Conservation (phyloP, 2,113 vertebrate genomes). For the human region DNA sequence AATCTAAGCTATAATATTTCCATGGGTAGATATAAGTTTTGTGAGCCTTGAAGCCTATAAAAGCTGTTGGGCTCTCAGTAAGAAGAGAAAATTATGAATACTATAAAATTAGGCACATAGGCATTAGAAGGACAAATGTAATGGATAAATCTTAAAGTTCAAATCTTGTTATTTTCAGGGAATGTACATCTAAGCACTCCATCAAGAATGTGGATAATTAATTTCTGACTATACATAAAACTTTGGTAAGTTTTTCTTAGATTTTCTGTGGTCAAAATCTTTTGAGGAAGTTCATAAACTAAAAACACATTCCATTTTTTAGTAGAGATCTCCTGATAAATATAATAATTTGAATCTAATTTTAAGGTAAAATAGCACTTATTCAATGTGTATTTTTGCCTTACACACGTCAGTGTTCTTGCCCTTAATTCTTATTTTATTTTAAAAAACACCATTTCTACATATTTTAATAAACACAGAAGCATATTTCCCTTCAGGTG, state of each 20-base stretch:
- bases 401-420: neutral
- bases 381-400: neutral
- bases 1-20: neutral
- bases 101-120: neutral
- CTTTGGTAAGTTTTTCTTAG: neutral
- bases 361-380: neutral
- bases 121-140: neutral
- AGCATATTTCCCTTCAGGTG: slow-evolving; percentile 68
- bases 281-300: neutral
- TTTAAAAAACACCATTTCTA: slow-evolving; percentile 11
- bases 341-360: neutral
- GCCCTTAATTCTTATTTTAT: neutral
- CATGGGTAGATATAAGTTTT: neutral
- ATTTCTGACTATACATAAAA: neutral
- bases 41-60: neutral
- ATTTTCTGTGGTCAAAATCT: neutral
- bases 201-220: neutral
- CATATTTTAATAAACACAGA: slow-evolving; percentile 66
- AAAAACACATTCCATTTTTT: neutral
- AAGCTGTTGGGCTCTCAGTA: neutral
- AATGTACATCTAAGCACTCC: neutral
- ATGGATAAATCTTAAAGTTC: neutral
- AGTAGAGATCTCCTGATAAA: neutral
- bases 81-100: neutral
- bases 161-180: neutral